Evolutionary conservation across 2,113 vertebrate species (phyloP), one percentile per base, ranked within the genome.

Genomic region (Marcusenius ussheri): DNA sequence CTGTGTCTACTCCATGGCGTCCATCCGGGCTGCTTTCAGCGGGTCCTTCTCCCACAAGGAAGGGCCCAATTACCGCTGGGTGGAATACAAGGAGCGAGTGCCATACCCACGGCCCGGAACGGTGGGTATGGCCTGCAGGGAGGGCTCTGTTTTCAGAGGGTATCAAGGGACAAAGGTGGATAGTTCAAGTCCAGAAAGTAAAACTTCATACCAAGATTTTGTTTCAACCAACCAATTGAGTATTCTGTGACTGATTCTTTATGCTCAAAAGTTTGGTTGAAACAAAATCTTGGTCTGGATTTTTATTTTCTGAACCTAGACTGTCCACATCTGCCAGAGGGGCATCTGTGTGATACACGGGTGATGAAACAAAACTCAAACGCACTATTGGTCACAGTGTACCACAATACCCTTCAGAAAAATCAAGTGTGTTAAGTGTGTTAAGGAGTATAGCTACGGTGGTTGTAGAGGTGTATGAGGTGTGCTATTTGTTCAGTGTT

Each of bases 1-100:
- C 83, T 97, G 97, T 0, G 62, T 96, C 17, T 97, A 94, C 92
- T 95, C 96, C 91, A 96, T 97, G 96, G 95, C 96, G 0, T 96
- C 96, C 0, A 93, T 98, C 90, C 93, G 97, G 5, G 96, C 96
- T 0, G 96, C 96, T 21, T 98, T 98, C 94, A 97, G 95, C 0
- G 97, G 97, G 1, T 96, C 97, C 2, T 97, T 97, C 0, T 96
- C 97, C 0, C 97, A 98, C 66, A 97, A 96, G 90, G 97, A 97
- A 39, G 96, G 97, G 0, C 95, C 96, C 0, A 96, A 97, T 92
- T 96, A 96, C 21, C 96, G 96, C 94, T 98, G 97, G 97, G 95
- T 96, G 0, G 96, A 97, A 91, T 97, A 95, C 94, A 97, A 96
- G 70, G 97, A 96, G 0, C 95, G 94, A 0, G 94, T 97, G 42